phyloP scores from a whole-genome alignment of 2,888 invertebrate genomes.

The Petrolisthes cinctipes region DNA sequence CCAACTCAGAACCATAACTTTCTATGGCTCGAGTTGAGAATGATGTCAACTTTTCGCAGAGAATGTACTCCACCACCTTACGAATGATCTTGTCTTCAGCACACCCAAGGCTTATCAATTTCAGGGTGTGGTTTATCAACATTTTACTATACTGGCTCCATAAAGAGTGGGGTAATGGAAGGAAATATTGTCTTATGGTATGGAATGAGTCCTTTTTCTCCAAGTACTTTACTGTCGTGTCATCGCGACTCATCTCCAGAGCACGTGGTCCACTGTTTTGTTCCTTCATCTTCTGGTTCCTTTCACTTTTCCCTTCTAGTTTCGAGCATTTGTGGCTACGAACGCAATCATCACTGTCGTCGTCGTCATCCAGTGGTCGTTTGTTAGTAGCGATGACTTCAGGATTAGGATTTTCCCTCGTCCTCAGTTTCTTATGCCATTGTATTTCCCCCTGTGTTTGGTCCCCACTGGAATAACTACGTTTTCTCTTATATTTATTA shows the following conservation, averaged over 20 bases:
- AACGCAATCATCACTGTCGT: background rate
- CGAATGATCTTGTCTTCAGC: background rate
- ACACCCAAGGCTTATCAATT: background rate
- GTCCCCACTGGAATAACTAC: slow-evolving; percentile 20
- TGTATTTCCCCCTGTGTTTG: background rate
- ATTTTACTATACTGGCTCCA: slow-evolving; percentile 24
- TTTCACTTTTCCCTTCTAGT: too few species aligned
- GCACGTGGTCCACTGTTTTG: too few species aligned
- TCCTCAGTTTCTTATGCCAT: background rate
- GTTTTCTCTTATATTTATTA: slow-evolving; percentile 19
- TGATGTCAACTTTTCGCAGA: slow-evolving; percentile 27
- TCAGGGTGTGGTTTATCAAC: background rate
- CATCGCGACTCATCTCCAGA: background rate
- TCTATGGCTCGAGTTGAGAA: slow-evolving; percentile 41
- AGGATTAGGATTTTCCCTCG: background rate
- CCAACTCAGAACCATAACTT: slow-evolving; percentile 13
- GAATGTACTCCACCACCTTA: slow-evolving; percentile 23
- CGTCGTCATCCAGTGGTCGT: background rate
- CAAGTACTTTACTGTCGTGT: background rate
- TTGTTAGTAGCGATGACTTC: background rate
- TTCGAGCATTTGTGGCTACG: too few species aligned
- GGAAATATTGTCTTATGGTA: slow-evolving; percentile 19
- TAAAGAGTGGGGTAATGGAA: background rate
- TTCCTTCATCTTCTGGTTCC: too few species aligned
- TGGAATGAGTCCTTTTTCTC: slow-evolving; percentile 11